These are phyloP conservation scores for Lepilemur septentrionalis DNA, from an alignment of 2,797 vertebrate species.

Conservation along the genomic window DNA sequence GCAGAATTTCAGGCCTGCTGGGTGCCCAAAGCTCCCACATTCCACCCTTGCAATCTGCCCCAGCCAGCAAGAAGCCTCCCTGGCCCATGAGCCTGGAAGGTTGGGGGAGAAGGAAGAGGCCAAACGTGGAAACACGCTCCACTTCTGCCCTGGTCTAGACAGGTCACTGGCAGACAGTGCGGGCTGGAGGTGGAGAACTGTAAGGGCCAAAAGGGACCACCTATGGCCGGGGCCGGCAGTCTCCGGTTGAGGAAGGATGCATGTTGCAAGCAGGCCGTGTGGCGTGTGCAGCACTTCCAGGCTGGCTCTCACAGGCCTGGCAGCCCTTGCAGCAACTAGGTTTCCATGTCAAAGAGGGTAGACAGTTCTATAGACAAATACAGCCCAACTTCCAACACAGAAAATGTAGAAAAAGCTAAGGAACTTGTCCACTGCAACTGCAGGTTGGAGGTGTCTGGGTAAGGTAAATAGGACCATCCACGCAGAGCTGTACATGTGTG, in stretches of 20 bases:
- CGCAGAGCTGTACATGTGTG: background rate
- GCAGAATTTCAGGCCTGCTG: conserved; percentile 46
- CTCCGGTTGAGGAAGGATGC: background rate
- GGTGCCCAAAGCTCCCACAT: background rate
- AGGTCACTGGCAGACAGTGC: background rate
- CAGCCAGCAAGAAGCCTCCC: background rate
- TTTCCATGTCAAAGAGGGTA: background rate
- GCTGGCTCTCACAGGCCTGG: background rate
- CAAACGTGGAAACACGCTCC: background rate
- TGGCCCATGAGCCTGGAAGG: background rate
- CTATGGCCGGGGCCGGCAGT: background rate
- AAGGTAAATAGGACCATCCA: background rate
- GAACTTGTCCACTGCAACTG: background rate
- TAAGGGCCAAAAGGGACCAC: background rate
- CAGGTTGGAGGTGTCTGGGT: background rate
- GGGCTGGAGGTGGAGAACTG: background rate
- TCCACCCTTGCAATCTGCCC: background rate
- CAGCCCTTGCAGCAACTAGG: background rate
- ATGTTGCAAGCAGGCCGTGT: background rate
- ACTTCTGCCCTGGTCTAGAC: background rate
- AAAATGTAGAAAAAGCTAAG: background rate
- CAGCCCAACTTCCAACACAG: background rate
- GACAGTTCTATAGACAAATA: background rate
- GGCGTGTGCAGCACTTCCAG: background rate
- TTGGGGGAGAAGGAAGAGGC: background rate